A percentile compares a stretch with the other conserved stretches of the same genome.
These are phyloP conservation scores for Aphaenogaster floridana DNA, from an alignment of 1,140 invertebrate species.

Conservation along the genomic window DNA sequence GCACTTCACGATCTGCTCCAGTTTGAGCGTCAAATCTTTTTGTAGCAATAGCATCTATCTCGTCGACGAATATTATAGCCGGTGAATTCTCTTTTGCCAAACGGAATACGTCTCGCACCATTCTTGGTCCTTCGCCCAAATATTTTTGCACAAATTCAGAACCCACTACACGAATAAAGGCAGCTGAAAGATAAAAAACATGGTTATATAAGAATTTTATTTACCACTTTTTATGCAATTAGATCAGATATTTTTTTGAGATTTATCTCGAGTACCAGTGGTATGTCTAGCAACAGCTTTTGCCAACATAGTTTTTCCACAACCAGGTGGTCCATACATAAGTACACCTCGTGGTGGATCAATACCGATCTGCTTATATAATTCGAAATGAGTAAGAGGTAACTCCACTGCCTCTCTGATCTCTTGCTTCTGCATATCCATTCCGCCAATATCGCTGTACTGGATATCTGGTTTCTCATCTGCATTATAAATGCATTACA, in stretches of 20 bases:
- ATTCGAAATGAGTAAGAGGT: constrained; percentile 98
- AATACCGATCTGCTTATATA: constrained; percentile 99
- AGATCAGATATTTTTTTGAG: constrained; percentile 1
- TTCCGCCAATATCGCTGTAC: constrained; percentile 99
- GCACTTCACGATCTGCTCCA: constrained; percentile 99
- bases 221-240: constrained; percentile 20
- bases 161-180: constrained; percentile 99
- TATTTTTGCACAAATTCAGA: constrained; percentile 99
- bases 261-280: constrained; percentile 89
- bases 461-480: constrained; percentile 99
- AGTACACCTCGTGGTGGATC: constrained; percentile 98
- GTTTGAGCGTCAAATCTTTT: constrained; percentile 99
- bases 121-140: constrained; percentile 98
- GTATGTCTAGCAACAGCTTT: constrained; percentile 99
- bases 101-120: constrained; percentile 99
- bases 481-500: constrained; percentile 76
- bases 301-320: constrained; percentile 99
- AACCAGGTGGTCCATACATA: constrained; percentile 99
- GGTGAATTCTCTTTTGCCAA: constrained; percentile 99
- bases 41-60: constrained; percentile 99
- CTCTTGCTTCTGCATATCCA: constrained; percentile 99
- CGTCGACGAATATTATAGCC: constrained; percentile 99
- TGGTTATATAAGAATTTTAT: not conserved
- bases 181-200: constrained; percentile 89
- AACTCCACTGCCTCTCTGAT: constrained; percentile 99